Base-by-base conservation (phyloP, 2,113 vertebrate genomes). In the Ptyas mucosa region DNA sequence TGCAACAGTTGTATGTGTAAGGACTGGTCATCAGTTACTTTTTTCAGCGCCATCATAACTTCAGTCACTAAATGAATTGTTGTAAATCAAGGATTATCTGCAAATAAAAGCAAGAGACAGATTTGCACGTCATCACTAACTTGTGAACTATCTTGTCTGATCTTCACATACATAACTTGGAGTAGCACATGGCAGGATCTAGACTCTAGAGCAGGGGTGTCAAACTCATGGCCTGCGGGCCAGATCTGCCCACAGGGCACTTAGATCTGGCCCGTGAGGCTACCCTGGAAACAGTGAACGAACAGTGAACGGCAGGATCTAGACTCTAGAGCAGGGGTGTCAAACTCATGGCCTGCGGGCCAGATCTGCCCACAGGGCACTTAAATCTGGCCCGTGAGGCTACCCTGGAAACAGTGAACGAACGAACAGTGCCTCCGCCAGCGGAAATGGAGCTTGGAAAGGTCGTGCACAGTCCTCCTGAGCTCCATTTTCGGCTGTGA, bases 241-340 rank as follows among this genome's bases (percentile, higher is more conserved):
- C 8, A 0, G 57, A 26, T 0, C 0, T 23, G 8, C 57, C 57
- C 6, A 8, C 23, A 8, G 23, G 23, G 2, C 24, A 0, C 23
- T 58, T 58, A 24, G 57, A 58, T 58, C 57, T 58, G 57, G 7
- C 8, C 57, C 15, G 1, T 1, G 5, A 18, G 54, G 54, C 18
- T 18, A 55, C 18, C 54, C 23, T 24, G 57, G 23, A 58, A 58
- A 24, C 23, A 58, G 23, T 1, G 8, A 58, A 24, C 2, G 57
- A 58, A n/a, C n/a, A n/a, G n/a, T n/a, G n/a, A n/a, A n/a, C n/a
- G 53, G 55, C 21, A 58, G 34, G 54, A 5, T 39, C 26, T 58
- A 34, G n/a, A 55, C 51, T 21, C 53, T 58, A 61, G 57, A 61
- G 57, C 11, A 64, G 61, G 61, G 23, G 2, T 61, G 57, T 26